Evolutionary conservation across 2,888 invertebrate genomes (phyloP).

Genomic region (Adelognathus sp.): DNA sequence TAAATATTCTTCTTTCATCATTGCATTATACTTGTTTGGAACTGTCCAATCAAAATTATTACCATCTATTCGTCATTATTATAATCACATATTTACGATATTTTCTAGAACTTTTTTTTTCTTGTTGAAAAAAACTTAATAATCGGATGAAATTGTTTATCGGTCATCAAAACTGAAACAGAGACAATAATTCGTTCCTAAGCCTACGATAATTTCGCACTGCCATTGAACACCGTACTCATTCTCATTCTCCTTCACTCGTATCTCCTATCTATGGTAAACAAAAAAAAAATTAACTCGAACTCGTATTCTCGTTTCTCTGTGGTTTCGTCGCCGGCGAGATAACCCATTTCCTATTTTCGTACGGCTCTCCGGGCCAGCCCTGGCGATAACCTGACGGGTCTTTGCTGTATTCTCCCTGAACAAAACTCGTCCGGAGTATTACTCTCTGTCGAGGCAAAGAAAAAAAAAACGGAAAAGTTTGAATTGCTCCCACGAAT

Average conservation of each 20-base stretch:
- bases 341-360: constrained; percentile 52
- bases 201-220: not conserved
- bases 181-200: too few species aligned
- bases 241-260: constrained; percentile 8
- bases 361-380: constrained; percentile 6
- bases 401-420: not conserved
- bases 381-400: constrained; percentile 14
- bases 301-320: not conserved
- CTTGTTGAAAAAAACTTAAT: too few species aligned
- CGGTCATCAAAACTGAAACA: too few species aligned
- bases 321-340: not conserved
- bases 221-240: not conserved
- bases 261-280: constrained; percentile 41
- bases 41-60: too few species aligned
- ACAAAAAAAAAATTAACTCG: not conserved
- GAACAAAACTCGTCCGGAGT: not conserved
- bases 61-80: too few species aligned
- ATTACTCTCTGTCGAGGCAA: not conserved
- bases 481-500: not conserved
- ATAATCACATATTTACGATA: too few species aligned
- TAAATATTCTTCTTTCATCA: too few species aligned
- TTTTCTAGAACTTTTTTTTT: too few species aligned
- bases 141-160: too few species aligned
- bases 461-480: not conserved
- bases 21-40: too few species aligned